Evolutionary conservation across 2,888 invertebrate species (phyloP).

Genomic region (Conops quadrifasciatus): DNA sequence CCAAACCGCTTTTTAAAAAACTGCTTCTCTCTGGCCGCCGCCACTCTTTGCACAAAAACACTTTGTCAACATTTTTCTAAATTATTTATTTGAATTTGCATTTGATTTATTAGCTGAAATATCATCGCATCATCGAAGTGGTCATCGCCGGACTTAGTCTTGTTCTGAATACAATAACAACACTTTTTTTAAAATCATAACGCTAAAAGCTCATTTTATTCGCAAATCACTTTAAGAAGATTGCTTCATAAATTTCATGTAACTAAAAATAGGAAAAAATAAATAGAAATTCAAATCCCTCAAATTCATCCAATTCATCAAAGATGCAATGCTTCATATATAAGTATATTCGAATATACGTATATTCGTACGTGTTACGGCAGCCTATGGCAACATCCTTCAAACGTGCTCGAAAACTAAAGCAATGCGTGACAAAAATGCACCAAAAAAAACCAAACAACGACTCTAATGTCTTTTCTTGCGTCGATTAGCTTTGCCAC

Average conservation of each 20-base stretch:
- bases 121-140: too few relatives aligned
- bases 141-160: neutral
- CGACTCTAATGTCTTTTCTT: conserved; percentile 55
- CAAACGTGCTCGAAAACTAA: too few relatives aligned
- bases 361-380: too few relatives aligned
- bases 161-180: neutral
- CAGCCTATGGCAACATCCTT: neutral
- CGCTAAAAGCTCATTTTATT: conserved; percentile 28
- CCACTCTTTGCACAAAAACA: neutral
- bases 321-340: too few relatives aligned
- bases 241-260: neutral
- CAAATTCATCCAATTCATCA: too few relatives aligned
- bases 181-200: conserved; percentile 4
- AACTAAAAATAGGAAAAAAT: neutral
- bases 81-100: too few relatives aligned
- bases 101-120: too few relatives aligned
- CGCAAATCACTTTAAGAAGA: conserved; percentile 17
- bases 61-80: neutral
- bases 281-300: neutral
- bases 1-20: conserved; percentile 10
- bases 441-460: neutral
- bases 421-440: neutral
- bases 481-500: conserved; percentile 51
- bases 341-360: too few relatives aligned
- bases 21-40: neutral